Base-by-base conservation (phyloP, 2,888 invertebrate species). In the Tenthredo livida region DNA sequence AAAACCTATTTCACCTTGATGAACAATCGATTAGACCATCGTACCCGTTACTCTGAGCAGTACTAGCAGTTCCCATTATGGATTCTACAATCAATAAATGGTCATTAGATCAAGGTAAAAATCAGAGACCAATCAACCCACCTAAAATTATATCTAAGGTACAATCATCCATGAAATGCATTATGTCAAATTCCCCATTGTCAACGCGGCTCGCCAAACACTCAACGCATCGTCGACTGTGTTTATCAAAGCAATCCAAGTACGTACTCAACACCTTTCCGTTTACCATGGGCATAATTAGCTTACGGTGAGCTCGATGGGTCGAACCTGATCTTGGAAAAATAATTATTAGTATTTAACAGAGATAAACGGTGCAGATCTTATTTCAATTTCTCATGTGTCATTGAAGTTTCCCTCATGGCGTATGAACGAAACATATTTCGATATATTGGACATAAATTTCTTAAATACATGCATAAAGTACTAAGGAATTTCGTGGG, bases 71-170 rank as follows among this genome's bases (percentile, higher is more conserved):
- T 43, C 89, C 89, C 84, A 89, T 86, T 54, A 89, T 87, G 0
- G 89, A 89, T 21, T 89, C 89, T 89, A 77, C 17, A 47, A 47
- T 17, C 6, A 58, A 21, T 10, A 83, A 29, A 50, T 47, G 15
- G 15, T 43, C 25, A 29, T 5, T 29, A 29, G 29, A 29, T 29
- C 29, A 29, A 43, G 40, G 40, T 43, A 43, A 17, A 3, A 33
- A 33, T n/a, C 37, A 9, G 0, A 37, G 54, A 21, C 33, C 6
- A 12, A 77, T 43, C 37, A 37, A 37, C 87, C n/a, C 78, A 87
- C 89, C 89, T 9, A 88, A 72, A 72, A 88, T 88, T 33, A 89
- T 88, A 17, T 89, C 88, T 9, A 88, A 67, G 9, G 89, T 88
- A 73, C 88, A 88, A 15, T 86, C 82, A 1, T 82, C 72, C 82